Percentiles rank a stretch among this genome's conserved stretches.
Conservation (phyloP, 1,140 invertebrate genomes). For the Teleopsis dalmanni region DNA sequence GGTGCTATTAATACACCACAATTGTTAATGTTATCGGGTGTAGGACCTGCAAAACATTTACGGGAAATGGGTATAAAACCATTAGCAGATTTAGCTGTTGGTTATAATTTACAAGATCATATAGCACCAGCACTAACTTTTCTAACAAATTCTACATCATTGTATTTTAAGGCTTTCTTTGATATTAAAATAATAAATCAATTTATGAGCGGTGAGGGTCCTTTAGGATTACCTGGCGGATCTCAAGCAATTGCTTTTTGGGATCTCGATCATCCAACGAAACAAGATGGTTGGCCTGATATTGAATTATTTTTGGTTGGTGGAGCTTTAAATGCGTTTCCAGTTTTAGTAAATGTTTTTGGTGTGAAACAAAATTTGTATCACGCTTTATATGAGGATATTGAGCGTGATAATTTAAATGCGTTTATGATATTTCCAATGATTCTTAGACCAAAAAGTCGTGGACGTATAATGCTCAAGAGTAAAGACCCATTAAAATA, state of each 20-base stretch:
- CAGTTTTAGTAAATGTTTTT: slow-evolving; percentile 49
- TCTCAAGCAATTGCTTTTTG: slow-evolving; percentile 71
- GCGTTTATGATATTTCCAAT: slow-evolving; percentile 62
- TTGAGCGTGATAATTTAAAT: slow-evolving; percentile 46
- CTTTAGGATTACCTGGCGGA: slow-evolving; percentile 66
- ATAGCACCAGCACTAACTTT: slow-evolving; percentile 64
- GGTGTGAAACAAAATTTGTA: slow-evolving; percentile 53
- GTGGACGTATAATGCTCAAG: slow-evolving; percentile 60
- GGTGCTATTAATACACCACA: slow-evolving; percentile 70
- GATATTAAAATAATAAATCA: slow-evolving; percentile 16
- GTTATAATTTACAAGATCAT: slow-evolving; percentile 73
- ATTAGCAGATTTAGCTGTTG: slow-evolving; percentile 64
- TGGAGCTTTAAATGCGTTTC: slow-evolving; percentile 48
- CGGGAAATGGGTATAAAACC: slow-evolving; percentile 53
- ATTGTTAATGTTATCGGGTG: slow-evolving; percentile 71
- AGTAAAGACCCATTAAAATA: slow-evolving; percentile 63
- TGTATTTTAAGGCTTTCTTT: slow-evolving; percentile 19
- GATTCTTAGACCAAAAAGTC: slow-evolving; percentile 65
- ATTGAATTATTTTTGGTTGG: slow-evolving; percentile 61
- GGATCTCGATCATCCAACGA: slow-evolving; percentile 54
- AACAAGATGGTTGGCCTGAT: slow-evolving; percentile 58
- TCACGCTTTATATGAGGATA: slow-evolving; percentile 46
- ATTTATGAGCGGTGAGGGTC: slow-evolving; percentile 49
- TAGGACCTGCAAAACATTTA: slow-evolving; percentile 67
- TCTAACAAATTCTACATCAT: slow-evolving; percentile 47